Conservation (phyloP, 2,797 vertebrate species). For the Onychomys arenicola region DNA sequence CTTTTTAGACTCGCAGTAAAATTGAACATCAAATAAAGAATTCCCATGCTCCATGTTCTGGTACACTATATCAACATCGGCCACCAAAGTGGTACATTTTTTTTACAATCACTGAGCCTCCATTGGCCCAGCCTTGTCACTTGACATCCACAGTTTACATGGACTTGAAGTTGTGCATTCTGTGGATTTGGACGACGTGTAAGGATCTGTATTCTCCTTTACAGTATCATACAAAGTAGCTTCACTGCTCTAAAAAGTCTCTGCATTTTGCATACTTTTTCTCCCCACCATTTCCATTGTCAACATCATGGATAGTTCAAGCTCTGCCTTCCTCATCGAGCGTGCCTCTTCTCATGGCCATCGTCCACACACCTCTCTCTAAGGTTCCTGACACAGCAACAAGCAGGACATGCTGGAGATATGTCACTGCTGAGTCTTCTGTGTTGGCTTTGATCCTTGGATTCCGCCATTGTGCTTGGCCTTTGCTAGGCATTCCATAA, state of each 20-base stretch:
- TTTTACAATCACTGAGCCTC: not conserved
- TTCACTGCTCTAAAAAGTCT: not conserved
- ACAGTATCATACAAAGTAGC: not conserved
- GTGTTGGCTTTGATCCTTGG: not conserved
- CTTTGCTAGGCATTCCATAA: not conserved
- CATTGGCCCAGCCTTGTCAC: not conserved
- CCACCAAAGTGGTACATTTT: not conserved
- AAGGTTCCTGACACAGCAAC: not conserved
- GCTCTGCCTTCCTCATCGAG: not conserved
- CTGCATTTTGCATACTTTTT: not conserved
- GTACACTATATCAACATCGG: rapidly evolving
- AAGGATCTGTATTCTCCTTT: not conserved
- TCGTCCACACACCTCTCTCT: not conserved
- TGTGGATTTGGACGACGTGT: not conserved
- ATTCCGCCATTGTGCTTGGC: not conserved
- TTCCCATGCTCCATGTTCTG: not conserved
- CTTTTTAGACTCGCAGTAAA: constrained; percentile 24
- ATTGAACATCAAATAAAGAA: constrained; percentile 24
- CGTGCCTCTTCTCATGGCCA: not conserved
- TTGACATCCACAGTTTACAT: not conserved
- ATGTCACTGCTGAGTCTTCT: not conserved
- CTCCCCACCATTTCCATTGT: not conserved
- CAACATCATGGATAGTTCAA: not conserved
- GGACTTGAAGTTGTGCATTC: not conserved
- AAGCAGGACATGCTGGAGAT: not conserved